Base-by-base conservation (phyloP, 2,113 vertebrate species). In the Synchiropus splendidus region DNA sequence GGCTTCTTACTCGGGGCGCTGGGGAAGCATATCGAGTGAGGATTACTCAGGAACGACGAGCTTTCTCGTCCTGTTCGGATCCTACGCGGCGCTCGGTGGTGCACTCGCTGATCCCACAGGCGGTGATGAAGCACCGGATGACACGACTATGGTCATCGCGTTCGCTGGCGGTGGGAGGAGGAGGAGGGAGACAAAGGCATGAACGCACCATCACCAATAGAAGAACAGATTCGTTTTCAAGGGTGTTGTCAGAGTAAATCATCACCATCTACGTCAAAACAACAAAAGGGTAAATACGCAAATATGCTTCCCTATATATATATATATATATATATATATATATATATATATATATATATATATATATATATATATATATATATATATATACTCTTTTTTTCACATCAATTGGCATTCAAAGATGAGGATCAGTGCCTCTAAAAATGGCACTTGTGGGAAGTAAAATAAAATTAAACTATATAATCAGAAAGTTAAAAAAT, bases 121-220 rank as follows among this genome's bases (percentile, higher is more conserved):
- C 39, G 32, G 15, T 10, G 16, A 12, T n/a, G 43, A 13, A 57
- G 67, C 49, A n/a, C 40, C 35, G 57, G 59, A 50, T 39, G 71
- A 62, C 52, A 62, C 56, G 14, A 4, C 15, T 48, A 21, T 45
- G 61, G 62, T 67, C 74, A 64, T 58, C 58, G 16, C 5, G 65
- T 48, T 16, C 32, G 49, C 30, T 18, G 46, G 49, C 46, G 31
- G 11, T 45, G 16, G 42, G 33, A 39, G 1, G 31, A 10, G 31
- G 31, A 41, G 45, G 43, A 45, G 45, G 45, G 51, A 54, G 51
- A 69, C 54, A 18, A 75, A 72, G 66, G 48, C 27, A 36, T 17
- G 9, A 62, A 51, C 32, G 36, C 48, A 61, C 48, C 59, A 60
- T 27, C 50, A 36, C 33, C 47, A 12, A 34, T 18, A 2, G 16